Conservation (phyloP, 2,113 vertebrate species). For the Acrocephalus arundinaceus region DNA sequence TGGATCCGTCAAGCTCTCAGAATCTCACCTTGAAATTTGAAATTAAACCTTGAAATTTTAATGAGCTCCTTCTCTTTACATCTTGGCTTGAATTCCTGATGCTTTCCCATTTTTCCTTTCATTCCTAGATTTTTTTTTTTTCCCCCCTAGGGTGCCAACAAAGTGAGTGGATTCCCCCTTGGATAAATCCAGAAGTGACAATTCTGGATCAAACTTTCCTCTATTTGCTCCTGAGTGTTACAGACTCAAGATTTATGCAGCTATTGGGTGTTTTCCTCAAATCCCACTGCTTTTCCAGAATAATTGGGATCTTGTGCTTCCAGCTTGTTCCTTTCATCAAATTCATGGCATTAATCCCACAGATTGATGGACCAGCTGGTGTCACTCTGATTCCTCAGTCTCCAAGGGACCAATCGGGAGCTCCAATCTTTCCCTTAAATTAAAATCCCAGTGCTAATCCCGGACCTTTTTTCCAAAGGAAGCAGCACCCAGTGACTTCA, state of each 20-base stretch:
- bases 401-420: neutral
- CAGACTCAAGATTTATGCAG: neutral
- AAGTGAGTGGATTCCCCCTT: neutral
- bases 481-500: fast-evolving
- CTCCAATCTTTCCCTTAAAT: neutral
- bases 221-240: neutral
- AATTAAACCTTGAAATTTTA: neutral
- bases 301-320: neutral
- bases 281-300: neutral
- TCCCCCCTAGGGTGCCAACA: neutral
- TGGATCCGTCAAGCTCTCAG: neutral
- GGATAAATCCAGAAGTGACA: neutral
- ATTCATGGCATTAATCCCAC: neutral
- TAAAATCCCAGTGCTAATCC: neutral
- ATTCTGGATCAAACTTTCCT: neutral
- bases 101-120: neutral
- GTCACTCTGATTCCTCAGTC: neutral
- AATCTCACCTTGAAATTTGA: neutral
- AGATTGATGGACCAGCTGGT: neutral
- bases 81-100: neutral
- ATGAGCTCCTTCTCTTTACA: neutral
- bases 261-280: neutral
- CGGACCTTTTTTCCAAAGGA: neutral
- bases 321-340: neutral
- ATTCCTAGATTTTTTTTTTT: neutral